Conservation (phyloP, 2,888 invertebrate species). For the Sphaeridia pumilis region DNA sequence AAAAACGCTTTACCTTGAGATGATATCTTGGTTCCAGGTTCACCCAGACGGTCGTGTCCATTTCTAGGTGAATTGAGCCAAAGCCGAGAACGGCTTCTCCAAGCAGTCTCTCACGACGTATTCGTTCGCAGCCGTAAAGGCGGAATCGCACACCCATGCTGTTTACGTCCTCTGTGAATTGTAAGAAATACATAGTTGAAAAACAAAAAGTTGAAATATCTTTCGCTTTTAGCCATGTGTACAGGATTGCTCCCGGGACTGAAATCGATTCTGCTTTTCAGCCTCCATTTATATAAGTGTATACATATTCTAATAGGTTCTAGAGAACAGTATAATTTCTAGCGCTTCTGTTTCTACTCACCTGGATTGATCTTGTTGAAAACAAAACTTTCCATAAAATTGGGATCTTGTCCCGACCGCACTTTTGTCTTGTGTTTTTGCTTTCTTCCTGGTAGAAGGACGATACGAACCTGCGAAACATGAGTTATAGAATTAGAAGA, state of each 20-base stretch:
- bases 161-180: conserved; percentile 67
- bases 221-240: no score
- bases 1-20: conserved; percentile 35
- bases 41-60: conserved; percentile 82
- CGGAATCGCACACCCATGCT: conserved; percentile 81
- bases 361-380: conserved; percentile 81
- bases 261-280: not conserved
- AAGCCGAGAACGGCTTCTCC: conserved; percentile 86
- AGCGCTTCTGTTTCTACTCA: conserved; percentile 37
- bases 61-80: conserved; percentile 74
- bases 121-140: conserved; percentile 82
- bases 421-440: conserved; percentile 91
- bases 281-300: no score
- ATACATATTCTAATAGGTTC: not conserved
- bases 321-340: not conserved
- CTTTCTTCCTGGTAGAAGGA: conserved; percentile 80
- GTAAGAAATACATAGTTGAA: not conserved
- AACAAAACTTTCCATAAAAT: conserved; percentile 85
- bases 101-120: conserved; percentile 80
- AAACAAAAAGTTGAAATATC: no score
- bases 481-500: conserved; percentile 32
- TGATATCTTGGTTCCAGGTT: conserved; percentile 53
- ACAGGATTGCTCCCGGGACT: no score
- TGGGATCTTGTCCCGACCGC: conserved; percentile 76
- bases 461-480: conserved; percentile 72